These are phyloP conservation scores for Liopterus haemorrhoidalis DNA, from an alignment of 2,888 invertebrate species.

Conservation along the genomic window DNA sequence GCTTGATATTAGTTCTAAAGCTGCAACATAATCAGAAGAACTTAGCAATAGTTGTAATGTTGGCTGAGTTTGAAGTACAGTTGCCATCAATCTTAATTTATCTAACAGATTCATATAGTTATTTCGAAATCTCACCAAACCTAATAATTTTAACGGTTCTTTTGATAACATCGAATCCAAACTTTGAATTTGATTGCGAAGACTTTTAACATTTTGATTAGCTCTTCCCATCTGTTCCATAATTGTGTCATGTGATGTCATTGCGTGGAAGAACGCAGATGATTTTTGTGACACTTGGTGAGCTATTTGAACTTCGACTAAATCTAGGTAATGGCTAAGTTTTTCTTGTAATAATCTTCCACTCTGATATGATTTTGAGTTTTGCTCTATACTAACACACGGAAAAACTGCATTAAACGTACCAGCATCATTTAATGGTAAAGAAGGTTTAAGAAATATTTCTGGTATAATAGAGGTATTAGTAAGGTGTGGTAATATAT, in stretches of 20 bases:
- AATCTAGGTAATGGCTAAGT: constrained; percentile 88
- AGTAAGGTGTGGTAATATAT: constrained; percentile 43
- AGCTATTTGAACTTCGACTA: constrained; percentile 89
- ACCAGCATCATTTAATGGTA: constrained; percentile 71
- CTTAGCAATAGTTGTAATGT: constrained; percentile 91
- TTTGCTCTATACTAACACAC: constrained; percentile 48
- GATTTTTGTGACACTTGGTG: constrained; percentile 91
- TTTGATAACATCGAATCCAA: constrained; percentile 75
- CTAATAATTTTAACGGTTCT: constrained; percentile 72
- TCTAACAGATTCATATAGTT: constrained; percentile 64
- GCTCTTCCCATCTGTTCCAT: constrained; percentile 91
- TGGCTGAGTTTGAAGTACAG: constrained; percentile 95
- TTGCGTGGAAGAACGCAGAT: constrained; percentile 95
- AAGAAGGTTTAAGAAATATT: constrained; percentile 74
- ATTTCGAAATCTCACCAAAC: constrained; percentile 58
- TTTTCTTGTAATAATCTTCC: constrained; percentile 77
- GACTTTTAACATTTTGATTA: constrained; percentile 64
- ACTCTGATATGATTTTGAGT: constrained; percentile 42
- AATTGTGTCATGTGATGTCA: constrained; percentile 95
- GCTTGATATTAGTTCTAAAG: constrained; percentile 91
- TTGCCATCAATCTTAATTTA: constrained; percentile 83
- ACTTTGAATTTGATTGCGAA: constrained; percentile 68
- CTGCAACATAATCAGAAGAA: constrained; percentile 95
- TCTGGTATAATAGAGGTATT: constrained; percentile 69
- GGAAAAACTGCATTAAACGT: constrained; percentile 84